Base-by-base conservation (phyloP, 2,113 vertebrate genomes). In the Craseonycteris thonglongyai region DNA sequence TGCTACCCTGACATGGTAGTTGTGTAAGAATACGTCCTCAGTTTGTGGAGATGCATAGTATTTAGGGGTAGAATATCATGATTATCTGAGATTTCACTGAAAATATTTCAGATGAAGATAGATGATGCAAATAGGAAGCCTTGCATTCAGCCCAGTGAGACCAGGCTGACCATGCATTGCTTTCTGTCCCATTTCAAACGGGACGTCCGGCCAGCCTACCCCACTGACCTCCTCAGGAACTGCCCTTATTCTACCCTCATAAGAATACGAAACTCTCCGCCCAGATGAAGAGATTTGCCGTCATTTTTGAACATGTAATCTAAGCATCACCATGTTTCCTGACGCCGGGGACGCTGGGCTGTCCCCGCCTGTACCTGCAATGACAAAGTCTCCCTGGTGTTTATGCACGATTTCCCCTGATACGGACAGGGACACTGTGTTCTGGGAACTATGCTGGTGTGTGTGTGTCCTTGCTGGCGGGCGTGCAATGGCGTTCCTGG, bases 91-190 rank as follows among this genome's bases (percentile, higher is more conserved):
- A 83, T 51, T 65, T 87, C 54, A 28, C 74, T 74, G 75, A 58
- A 93, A 91, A 82, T 47, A 94, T 11, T 71, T 72, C 75, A 94
- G 30, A 61, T 15, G 90, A 78, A 95, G 86, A 88, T 14, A 95
- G n/a, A 75, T 80, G 28, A 63, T 59, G 30, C 15, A 40, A 85
- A 69, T 11, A 79, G n/a, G n/a, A n/a, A n/a, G n/a, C n/a, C n/a
- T n/a, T n/a, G n/a, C n/a, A n/a, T n/a, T n/a, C n/a, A n/a, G n/a
- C n/a, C n/a, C n/a, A n/a, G n/a, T n/a, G n/a, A n/a, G n/a, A n/a
- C n/a, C n/a, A n/a, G n/a, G n/a, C n/a, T n/a, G n/a, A n/a, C n/a
- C n/a, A n/a, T n/a, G n/a, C n/a, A n/a, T n/a, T n/a, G n/a, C n/a
- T n/a, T n/a, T n/a, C n/a, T n/a, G n/a, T n/a, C n/a, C n/a, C n/a